Evolutionary conservation across 2,888 invertebrate species (phyloP), one percentile per base, ranked within the genome.

Genomic region (Papilio gigon): DNA sequence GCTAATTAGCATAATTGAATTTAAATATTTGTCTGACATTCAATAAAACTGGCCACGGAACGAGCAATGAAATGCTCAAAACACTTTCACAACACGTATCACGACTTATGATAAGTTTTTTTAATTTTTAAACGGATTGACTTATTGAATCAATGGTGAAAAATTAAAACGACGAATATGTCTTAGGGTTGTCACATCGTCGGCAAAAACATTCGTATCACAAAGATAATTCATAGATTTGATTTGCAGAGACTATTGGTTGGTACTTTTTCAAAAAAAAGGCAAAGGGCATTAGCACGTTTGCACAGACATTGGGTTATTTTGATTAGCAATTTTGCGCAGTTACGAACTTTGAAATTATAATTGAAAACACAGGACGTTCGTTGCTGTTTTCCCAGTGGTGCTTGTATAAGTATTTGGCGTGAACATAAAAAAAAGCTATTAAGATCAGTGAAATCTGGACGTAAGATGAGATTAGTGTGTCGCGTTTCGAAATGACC

Each of bases 401-500:
- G 40, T 40, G 37, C 60, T 27, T 61, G 40, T 42, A 27, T n/a
- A 2, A 25, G 22, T 22, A 27, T 61, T 50, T 50, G 37, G 42
- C 42, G 44, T 25, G 47, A 56, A 47, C 56, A 68, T 63, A 63
- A 68, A 59, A 68, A 59, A 63, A 64, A 59, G 35, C 59, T 63
- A 25, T 68, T 44, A 63, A 63, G 37, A 44, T 61, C 33, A 68
- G 35, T 59, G 64, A 53, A 69, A 65, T 65, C 42, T 62, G 40
- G 25, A 69, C n/a, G 25, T 53, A 61, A 60, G 69, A 61, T 12
- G 64, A 50, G 47, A 59, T 68, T 58, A 58, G 44, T 66, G 64
- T 68, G 61, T 68, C 71, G 62, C 60, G 20, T 70, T 70, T 30
- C 33, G 63, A 71, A 72, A 70, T 77, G 76, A 77, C 80, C 81